Percentiles rank a stretch among this genome's conserved stretches.
These are phyloP conservation scores for Sylvietta virens DNA, from an alignment of 2,113 vertebrate genomes.

Conservation along the genomic window DNA sequence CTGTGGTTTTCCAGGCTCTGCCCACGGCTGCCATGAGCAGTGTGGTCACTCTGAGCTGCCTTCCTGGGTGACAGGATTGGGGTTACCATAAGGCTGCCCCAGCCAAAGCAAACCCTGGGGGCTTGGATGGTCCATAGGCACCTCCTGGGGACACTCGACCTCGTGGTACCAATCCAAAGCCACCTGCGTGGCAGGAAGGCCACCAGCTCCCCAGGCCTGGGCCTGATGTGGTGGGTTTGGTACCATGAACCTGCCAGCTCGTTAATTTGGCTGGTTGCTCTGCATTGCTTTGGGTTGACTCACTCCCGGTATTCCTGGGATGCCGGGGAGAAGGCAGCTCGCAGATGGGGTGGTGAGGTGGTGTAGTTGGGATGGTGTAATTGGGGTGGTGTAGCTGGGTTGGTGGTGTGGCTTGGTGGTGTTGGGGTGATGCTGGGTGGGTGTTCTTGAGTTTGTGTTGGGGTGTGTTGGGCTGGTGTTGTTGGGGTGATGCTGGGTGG, in stretches of 20 bases:
- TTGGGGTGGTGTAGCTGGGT: background rate
- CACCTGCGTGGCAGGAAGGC: background rate
- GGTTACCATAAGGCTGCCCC: background rate
- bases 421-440: background rate
- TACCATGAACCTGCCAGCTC: background rate
- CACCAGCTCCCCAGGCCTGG: background rate
- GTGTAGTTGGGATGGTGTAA: background rate
- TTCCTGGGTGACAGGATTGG: background rate
- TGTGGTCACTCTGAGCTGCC: fast-evolving
- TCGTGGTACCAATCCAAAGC: fast-evolving
- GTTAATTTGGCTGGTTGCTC: background rate
- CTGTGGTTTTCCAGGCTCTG: background rate
- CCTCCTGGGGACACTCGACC: fast-evolving
- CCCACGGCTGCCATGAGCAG: fast-evolving
- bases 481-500: background rate
- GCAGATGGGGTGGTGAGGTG: background rate
- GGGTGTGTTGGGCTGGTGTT: too few species aligned
- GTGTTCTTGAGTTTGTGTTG: background rate
- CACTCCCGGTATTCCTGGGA: background rate
- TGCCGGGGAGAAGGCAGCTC: background rate
- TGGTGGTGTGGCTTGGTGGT: background rate
- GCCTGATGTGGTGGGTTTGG: background rate
- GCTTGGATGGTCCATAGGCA: background rate
- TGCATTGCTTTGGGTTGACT: background rate
- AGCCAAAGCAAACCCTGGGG: background rate